These are phyloP conservation scores for Hydractinia symbiolongicarpus DNA, from an alignment of 30 jellyfish, hydroid and myxozoan genomes.

Conservation along the genomic window DNA sequence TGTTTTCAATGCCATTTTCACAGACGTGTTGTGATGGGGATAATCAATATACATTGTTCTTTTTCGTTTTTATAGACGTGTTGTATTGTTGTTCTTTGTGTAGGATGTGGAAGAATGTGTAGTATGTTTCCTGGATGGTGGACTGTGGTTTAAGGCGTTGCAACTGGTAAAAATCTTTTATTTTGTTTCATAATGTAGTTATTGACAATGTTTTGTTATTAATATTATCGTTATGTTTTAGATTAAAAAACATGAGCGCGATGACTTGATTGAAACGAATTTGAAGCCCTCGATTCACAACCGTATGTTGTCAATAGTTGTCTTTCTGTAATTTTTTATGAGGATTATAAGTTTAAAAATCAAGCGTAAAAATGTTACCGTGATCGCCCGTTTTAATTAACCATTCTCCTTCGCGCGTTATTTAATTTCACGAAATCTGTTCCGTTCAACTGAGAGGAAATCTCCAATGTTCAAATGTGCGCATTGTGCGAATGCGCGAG, in stretches of 20 bases:
- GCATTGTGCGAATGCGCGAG: no score
- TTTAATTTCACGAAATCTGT: no score
- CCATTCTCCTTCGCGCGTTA: no score
- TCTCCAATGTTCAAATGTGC: no score
- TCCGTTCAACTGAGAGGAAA: no score
- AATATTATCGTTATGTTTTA: neutral
- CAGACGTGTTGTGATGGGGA: no score
- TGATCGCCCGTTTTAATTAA: no score
- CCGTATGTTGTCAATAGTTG: neutral
- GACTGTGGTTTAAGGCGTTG: conserved; percentile 72
- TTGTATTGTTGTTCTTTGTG: neutral
- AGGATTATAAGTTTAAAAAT: no score
- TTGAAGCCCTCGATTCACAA: conserved; percentile 43
- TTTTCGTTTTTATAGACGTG: neutral
- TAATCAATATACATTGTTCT: conserved; percentile 7
- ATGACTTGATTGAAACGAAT: conserved; percentile 54
- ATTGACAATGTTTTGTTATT: neutral
- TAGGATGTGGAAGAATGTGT: conserved; percentile 77
- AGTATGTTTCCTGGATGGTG: conserved; percentile 61
- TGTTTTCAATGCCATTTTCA: no score
- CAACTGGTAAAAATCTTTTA: conserved; percentile 39
- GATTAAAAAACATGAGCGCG: conserved; percentile 43
- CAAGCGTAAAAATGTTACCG: no score
- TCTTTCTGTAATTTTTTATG: neutral
- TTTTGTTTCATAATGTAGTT: no score